Conservation (phyloP, 92 coral and sea anemone species). For the Porites rus region DNA sequence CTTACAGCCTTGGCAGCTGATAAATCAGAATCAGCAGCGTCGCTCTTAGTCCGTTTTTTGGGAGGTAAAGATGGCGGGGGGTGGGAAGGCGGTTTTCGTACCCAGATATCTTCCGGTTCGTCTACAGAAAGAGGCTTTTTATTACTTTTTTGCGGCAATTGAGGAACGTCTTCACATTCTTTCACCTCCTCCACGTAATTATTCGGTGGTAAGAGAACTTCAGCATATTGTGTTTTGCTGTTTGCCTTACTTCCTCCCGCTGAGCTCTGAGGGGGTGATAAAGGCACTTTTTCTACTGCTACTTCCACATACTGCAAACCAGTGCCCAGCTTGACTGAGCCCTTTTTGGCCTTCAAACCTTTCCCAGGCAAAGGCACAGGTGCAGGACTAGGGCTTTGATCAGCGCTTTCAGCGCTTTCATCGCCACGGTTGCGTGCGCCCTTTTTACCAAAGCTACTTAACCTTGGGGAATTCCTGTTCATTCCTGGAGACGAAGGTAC, state of each 20-base stretch:
- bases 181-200: slow-evolving; percentile 26
- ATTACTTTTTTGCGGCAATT: slow-evolving; percentile 66
- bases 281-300: slow-evolving; percentile 66
- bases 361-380: slow-evolving; percentile 37
- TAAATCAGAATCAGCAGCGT: slow-evolving; percentile 5
- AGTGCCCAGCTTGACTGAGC: slow-evolving; percentile 43
- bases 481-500: slow-evolving; percentile 39
- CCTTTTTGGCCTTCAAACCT: slow-evolving; percentile 57
- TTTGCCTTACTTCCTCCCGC: slow-evolving; percentile 10
- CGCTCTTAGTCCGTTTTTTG: slow-evolving; percentile 43
- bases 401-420: slow-evolving; percentile 33
- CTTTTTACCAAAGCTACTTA: slow-evolving; percentile 90
- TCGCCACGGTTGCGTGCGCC: slow-evolving; percentile 27
- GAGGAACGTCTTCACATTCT: slow-evolving; percentile 46
- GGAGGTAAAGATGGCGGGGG: slow-evolving; percentile 71
- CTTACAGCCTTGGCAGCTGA: not conserved
- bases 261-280: slow-evolving; percentile 60
- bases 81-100: slow-evolving; percentile 51
- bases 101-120: slow-evolving; percentile 73
- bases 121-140: slow-evolving; percentile 25
- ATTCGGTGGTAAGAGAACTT: slow-evolving; percentile 74
- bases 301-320: slow-evolving; percentile 80
- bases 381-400: slow-evolving; percentile 20
- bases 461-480: slow-evolving; percentile 68
- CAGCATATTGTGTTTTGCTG: slow-evolving; percentile 86